Base-by-base conservation (phyloP, 2,888 invertebrate species). In the Sarcophaga subvicina region DNA sequence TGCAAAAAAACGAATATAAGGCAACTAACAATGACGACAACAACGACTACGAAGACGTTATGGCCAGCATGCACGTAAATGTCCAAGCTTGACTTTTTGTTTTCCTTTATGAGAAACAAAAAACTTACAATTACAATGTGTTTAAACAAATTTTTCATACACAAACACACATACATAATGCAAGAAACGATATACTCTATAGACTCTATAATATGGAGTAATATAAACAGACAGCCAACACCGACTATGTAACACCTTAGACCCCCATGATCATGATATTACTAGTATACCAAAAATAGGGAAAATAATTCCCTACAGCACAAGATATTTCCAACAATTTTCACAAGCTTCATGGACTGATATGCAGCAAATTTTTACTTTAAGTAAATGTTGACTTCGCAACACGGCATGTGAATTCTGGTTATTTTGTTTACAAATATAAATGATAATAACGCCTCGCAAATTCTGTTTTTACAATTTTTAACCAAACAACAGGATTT, bases 71-170 rank as follows among this genome's bases (percentile, higher is more conserved):
- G 59, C 20, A 64, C 37, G 66, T 62, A 77, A 72, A 66, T 66
- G 64, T 22, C 49, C 12, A 17, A 54, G 25, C 27, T 72, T 54
- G 12, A 14, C 17, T 67, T 45, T 67, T 45, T 67, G 45, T 64
- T 49, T 45, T 27, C 14, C 5, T 64, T 72, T 72, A 82, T 78
- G 77, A 70, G 77, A 80, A 88, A 88, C 22, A 83, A 82, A 81
- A 37, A 37, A 37, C 8, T 75, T 77, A 83, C 80, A 83, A 86
- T 84, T 84, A 87, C 84, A 87, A 81, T 87, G 82, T 83, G 82
- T 88, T 88, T 88, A 88, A 88, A 83, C 83, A 88, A 85, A 88
- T 83, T 88, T 85, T 83, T 78, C 67, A 37, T 78, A 72, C 70
- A 83, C 45, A 62, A 27, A 64, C 63, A 83, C 64, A 83, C 71